Evolutionary conservation across 2,113 vertebrate species (phyloP).

Genomic region (Trichechus manatus): DNA sequence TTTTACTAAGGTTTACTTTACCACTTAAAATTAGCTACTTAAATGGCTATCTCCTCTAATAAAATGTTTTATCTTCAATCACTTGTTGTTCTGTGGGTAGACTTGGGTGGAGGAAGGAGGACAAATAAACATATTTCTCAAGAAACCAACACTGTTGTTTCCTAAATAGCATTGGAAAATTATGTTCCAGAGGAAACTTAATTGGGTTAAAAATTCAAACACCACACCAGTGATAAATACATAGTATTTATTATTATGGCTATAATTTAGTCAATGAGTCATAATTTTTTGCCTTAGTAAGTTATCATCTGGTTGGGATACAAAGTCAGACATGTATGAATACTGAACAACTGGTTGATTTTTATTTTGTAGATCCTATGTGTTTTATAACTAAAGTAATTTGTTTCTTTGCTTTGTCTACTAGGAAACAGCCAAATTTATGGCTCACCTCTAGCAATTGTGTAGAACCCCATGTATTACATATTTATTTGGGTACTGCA

Average conservation of each 20-base stretch:
- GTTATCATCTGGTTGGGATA: neutral
- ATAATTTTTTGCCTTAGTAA: neutral
- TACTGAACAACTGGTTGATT: neutral
- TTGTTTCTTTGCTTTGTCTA: neutral
- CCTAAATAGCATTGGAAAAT: neutral
- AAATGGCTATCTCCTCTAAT: neutral
- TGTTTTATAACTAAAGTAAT: neutral
- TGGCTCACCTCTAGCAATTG: neutral
- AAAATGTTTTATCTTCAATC: neutral
- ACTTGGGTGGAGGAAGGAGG: neutral
- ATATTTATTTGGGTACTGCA: neutral
- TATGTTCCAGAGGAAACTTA: neutral
- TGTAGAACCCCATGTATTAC: neutral
- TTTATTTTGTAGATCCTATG: neutral
- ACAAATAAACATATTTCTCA: conserved; percentile 25
- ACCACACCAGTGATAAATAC: neutral
- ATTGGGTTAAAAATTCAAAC: neutral
- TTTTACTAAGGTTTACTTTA: neutral
- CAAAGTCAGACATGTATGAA: neutral
- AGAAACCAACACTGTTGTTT: neutral
- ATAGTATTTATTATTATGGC: neutral
- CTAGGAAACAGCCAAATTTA: neutral
- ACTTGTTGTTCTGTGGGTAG: neutral
- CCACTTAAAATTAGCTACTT: conserved; percentile 5
- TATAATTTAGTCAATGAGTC: neutral